phyloP scores from a whole-genome alignment of 2,888 invertebrate species.

The Synanthedon formicaeformis region DNA sequence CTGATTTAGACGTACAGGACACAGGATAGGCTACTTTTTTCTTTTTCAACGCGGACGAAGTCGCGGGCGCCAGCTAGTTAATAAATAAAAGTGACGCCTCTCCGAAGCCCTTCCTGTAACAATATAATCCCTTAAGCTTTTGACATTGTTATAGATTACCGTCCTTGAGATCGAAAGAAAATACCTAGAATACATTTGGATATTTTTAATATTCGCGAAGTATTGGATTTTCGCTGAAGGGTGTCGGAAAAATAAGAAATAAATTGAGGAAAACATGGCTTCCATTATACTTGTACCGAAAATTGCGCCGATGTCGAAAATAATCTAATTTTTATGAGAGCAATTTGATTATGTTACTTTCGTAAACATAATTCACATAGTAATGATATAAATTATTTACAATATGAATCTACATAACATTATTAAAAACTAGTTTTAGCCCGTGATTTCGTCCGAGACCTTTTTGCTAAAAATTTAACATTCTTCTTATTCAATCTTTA shows the following conservation, averaged over 20 bases:
- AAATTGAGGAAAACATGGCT: slow-evolving; percentile 7
- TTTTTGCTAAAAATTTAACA: too few species aligned
- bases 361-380: not conserved
- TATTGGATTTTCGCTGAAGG: slow-evolving; percentile 1
- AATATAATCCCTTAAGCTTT: not conserved
- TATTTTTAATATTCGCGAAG: slow-evolving; percentile 1
- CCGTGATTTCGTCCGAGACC: too few species aligned
- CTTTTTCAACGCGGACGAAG: too few species aligned
- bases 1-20: too few species aligned
- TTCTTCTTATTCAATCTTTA: too few species aligned
- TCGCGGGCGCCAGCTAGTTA: too few species aligned
- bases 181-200: not conserved
- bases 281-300: slow-evolving; percentile 3
- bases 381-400: not conserved
- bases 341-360: not conserved
- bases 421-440: too few species aligned
- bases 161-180: not conserved
- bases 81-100: not conserved
- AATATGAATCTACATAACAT: too few species aligned
- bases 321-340: slow-evolving; percentile 5
- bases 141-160: not conserved
- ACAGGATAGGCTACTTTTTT: too few species aligned
- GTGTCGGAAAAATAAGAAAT: slow-evolving; percentile 2
- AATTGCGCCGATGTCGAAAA: slow-evolving; percentile 4
- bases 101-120: not conserved